Evolutionary conservation across 2,113 vertebrate species (phyloP).

Genomic region (Scolopax mira): DNA sequence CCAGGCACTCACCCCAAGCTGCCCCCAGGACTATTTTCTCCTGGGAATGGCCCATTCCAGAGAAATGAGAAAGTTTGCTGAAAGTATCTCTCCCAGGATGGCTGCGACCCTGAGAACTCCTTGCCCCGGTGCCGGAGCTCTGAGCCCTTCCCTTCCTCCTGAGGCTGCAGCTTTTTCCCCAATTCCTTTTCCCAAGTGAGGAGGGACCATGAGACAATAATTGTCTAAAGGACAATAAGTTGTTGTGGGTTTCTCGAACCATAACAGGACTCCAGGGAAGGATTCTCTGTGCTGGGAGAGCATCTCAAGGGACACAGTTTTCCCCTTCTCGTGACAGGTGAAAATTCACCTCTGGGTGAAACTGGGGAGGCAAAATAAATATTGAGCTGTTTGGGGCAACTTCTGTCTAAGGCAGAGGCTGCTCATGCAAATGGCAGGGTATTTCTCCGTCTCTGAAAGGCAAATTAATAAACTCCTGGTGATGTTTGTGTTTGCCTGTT

Average conservation of each 20-base stretch:
- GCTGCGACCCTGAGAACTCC: not conserved
- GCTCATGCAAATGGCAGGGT: accelerated
- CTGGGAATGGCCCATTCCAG: not conserved
- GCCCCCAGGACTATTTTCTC: not conserved
- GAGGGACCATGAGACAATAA: not conserved
- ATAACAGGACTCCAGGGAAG: not conserved
- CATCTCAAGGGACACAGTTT: not conserved
- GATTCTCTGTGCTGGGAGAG: not conserved
- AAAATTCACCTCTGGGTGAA: not conserved
- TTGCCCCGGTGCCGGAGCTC: too few species aligned
- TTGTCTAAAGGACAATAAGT: not conserved
- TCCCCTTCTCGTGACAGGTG: accelerated
- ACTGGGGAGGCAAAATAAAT: not conserved
- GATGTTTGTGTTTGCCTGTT: not conserved
- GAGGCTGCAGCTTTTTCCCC: not conserved
- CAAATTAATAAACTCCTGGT: too few species aligned
- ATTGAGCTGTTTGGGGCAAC: too few species aligned
- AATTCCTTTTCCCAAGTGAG: not conserved
- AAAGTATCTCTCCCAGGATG: not conserved
- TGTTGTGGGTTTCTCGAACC: not conserved
- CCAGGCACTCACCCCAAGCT: too few species aligned
- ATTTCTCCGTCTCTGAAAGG: not conserved
- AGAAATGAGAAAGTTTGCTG: not conserved
- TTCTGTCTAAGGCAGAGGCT: not conserved
- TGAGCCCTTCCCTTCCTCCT: not conserved